A percentile compares a stretch with the other conserved stretches of the same genome.
These are phyloP conservation scores for Troides oblongomaculatus DNA, from an alignment of 2,888 invertebrate species.

Conservation along the genomic window DNA sequence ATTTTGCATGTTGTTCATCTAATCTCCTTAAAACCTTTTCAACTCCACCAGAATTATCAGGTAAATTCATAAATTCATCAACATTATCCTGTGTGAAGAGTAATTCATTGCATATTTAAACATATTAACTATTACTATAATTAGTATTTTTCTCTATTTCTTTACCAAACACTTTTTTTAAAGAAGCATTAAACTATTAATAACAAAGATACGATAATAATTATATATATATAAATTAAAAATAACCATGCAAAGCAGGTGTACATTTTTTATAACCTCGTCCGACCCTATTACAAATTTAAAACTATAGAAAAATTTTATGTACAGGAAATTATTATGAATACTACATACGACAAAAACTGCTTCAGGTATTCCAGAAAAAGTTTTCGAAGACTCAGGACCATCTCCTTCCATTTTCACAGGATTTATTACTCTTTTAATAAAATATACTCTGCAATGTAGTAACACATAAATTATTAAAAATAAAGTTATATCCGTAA, in stretches of 20 bases:
- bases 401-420: conserved; percentile 70
- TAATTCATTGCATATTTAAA: background rate
- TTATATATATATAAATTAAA: background rate
- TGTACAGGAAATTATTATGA: background rate
- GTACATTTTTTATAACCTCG: background rate
- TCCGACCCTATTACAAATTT: background rate
- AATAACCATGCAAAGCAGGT: background rate
- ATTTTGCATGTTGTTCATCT: conserved; percentile 97
- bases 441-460: background rate
- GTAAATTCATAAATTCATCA: conserved; percentile 91
- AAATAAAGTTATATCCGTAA: background rate
- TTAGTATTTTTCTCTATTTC: background rate
- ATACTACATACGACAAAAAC: conserved; percentile 87
- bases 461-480: background rate
- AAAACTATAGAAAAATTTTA: background rate
- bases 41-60: conserved; percentile 90
- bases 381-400: conserved; percentile 78
- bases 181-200: background rate
- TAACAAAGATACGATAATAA: background rate
- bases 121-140: background rate
- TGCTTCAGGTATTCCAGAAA: conserved; percentile 93
- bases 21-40: conserved; percentile 91
- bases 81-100: conserved; percentile 89
- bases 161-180: no score
- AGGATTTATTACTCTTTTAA: background rate